Evolutionary conservation across 2,888 invertebrate genomes (phyloP).

Genomic region (Steinernema carpocapsae): DNA sequence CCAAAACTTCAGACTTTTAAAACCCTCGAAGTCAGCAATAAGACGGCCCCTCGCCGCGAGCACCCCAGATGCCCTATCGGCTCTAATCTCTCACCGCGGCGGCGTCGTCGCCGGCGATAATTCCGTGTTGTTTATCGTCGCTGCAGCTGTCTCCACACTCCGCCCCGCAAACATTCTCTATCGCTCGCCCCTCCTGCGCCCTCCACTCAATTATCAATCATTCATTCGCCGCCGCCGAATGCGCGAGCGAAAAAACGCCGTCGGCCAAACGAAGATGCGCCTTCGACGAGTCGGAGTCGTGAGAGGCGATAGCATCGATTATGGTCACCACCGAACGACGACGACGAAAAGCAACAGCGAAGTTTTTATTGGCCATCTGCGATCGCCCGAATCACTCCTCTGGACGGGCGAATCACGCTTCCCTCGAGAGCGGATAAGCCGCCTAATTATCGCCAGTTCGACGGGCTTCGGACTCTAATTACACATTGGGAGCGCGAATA

Average conservation of each 20-base stretch:
- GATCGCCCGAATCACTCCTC: not conserved
- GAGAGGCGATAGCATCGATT: constrained; percentile 22
- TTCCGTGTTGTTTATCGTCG: constrained; percentile 35
- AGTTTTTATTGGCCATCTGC: constrained; percentile 34
- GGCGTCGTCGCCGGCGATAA: constrained; percentile 26
- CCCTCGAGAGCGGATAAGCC: constrained; percentile 20
- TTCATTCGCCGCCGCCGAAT: constrained; percentile 24
- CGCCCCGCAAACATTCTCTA: constrained; percentile 19
- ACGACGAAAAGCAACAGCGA: constrained; percentile 18
- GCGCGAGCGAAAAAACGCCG: constrained; percentile 34
- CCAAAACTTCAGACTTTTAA: too few relatives aligned
- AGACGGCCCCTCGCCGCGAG: constrained; percentile 19
- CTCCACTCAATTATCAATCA: constrained; percentile 35
- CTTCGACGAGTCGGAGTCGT: not conserved
- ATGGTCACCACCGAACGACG: constrained; percentile 19
- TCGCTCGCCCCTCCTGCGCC: constrained; percentile 19
- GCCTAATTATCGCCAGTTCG: constrained; percentile 20
- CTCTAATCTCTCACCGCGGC: constrained; percentile 34
- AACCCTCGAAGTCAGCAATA: not conserved
- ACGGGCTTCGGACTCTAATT: constrained; percentile 17
- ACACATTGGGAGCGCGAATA: constrained; percentile 20
- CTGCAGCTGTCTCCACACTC: constrained; percentile 30
- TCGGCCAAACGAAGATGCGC: constrained; percentile 26
- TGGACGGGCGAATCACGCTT: not conserved
- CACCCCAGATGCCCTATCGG: constrained; percentile 32